phyloP scores from a whole-genome alignment of 2,888 invertebrate species.

The Pilophorus perplexus region DNA sequence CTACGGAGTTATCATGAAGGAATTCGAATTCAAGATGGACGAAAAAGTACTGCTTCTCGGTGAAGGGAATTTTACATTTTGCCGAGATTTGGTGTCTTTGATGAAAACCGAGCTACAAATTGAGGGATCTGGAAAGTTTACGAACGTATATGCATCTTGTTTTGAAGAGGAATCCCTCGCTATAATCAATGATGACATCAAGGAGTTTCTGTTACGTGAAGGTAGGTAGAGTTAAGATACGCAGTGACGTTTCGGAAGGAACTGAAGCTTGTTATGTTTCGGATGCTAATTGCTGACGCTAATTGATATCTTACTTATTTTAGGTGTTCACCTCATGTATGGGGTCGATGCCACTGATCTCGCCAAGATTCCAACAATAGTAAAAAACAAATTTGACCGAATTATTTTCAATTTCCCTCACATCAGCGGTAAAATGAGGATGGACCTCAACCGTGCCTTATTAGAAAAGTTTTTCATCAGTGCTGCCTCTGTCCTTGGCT shows the following conservation, averaged over 20 bases:
- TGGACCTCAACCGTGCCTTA: constrained; percentile 58
- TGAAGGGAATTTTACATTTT: constrained; percentile 60
- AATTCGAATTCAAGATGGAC: constrained; percentile 10
- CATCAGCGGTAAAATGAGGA: constrained; percentile 61
- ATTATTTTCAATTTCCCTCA: constrained; percentile 65
- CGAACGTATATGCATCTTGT: constrained; percentile 49
- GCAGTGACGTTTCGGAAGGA: no score
- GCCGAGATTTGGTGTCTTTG: constrained; percentile 52
- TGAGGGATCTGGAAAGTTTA: constrained; percentile 1
- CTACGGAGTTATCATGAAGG: not conserved
- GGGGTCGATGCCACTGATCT: constrained; percentile 58
- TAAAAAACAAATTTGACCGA: constrained; percentile 52
- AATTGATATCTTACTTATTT: no score
- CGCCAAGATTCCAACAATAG: constrained; percentile 50
- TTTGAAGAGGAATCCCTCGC: constrained; percentile 51
- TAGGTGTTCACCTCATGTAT: constrained; percentile 55
- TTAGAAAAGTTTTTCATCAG: constrained; percentile 56
- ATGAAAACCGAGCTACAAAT: constrained; percentile 8
- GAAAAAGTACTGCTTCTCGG: constrained; percentile 54
- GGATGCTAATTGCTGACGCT: no score
- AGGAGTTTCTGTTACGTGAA: constrained; percentile 50
- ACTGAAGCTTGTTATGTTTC: no score
- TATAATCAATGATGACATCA: constrained; percentile 51
- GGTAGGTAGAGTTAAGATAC: constrained; percentile 47
- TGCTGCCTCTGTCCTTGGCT: constrained; percentile 52